Base-by-base conservation (phyloP, 2,888 invertebrate species). In the Agrochola circellaris region DNA sequence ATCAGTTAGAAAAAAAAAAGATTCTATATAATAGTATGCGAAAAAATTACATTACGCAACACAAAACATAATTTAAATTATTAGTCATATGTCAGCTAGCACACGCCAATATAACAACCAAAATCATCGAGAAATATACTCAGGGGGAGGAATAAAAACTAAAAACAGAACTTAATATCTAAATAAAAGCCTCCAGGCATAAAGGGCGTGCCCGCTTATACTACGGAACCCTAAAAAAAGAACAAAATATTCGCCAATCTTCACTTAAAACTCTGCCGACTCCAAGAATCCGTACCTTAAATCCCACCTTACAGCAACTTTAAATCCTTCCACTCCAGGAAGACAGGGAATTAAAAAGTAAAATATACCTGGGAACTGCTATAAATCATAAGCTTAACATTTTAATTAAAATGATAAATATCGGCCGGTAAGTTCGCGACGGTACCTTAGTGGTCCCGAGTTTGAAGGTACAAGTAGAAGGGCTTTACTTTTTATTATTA, bases 391-490 rank as follows among this genome's bases (percentile, higher is more conserved):
- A 82, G 89, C 91, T 92, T 89, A 88, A 88, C 89, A 80, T 90
- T 91, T 91, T 89, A 91, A 91, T 91, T 91, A 90, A 90, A 88
- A 88, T 88, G 88, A 91, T 90, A 89, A 90, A 92, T 90, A 90
- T 88, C 87, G 83, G 85, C 78, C 81, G 65, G 76, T 58, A 66
- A 70, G 74, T 82, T 87, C 79, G 26, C 72, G 85, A 73, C 72
- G 73, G 82, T 79, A 79, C 81, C 83, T 83, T 83, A 26, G 42
- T 11, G 60, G 42, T 48, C 38, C 15, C 8, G 42, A 76, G 45
- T 62, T 82, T 54, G 30, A n/a, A 77, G 77, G 65, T 61, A 56
- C 42, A 54, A 26, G 45, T 30, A 20, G 60, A 20, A 61, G 23
- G 48, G 34, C n/a, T 66, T 65, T 45, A 38, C 26, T 64, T 83